Conservation (phyloP, 2,797 vertebrate genomes). For the Schizopygopsis pylzovi region DNA sequence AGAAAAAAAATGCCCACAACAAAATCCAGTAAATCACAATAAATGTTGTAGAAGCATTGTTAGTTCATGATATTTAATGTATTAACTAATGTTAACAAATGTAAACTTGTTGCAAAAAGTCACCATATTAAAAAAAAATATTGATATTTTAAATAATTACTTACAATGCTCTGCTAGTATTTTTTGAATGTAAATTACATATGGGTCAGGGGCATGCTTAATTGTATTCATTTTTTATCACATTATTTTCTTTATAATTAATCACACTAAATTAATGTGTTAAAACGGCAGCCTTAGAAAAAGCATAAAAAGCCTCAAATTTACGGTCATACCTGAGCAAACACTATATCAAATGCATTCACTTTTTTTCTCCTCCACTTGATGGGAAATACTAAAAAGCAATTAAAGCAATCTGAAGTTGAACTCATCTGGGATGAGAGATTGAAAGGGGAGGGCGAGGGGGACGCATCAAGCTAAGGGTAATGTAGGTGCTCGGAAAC, state of each 20-base stretch:
- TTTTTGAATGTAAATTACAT: neutral
- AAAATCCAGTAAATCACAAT: neutral
- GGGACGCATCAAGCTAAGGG: constrained; percentile 52
- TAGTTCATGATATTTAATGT: neutral
- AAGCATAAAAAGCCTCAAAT: neutral
- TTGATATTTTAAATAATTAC: neutral
- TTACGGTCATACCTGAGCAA: constrained; percentile 39
- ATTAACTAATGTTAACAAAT: neutral
- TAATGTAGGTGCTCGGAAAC: constrained; percentile 57
- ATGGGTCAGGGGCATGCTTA: neutral
- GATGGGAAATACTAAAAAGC: constrained; percentile 49
- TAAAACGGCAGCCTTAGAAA: constrained; percentile 6
- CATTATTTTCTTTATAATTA: constrained; percentile 7
- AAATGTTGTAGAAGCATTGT: neutral
- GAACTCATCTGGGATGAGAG: constrained; percentile 45
- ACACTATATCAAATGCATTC: constrained; percentile 27
- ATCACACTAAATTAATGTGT: neutral
- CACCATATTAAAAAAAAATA: neutral
- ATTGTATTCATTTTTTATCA: constrained; percentile 1
- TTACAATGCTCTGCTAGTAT: neutral
- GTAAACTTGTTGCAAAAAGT: neutral
- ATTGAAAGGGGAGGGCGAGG: constrained; percentile 46
- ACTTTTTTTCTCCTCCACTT: constrained; percentile 33
- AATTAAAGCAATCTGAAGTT: constrained; percentile 48
- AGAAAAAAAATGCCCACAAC: neutral